Conservation (phyloP, 2,113 vertebrate genomes). For the Pitta sordida region DNA sequence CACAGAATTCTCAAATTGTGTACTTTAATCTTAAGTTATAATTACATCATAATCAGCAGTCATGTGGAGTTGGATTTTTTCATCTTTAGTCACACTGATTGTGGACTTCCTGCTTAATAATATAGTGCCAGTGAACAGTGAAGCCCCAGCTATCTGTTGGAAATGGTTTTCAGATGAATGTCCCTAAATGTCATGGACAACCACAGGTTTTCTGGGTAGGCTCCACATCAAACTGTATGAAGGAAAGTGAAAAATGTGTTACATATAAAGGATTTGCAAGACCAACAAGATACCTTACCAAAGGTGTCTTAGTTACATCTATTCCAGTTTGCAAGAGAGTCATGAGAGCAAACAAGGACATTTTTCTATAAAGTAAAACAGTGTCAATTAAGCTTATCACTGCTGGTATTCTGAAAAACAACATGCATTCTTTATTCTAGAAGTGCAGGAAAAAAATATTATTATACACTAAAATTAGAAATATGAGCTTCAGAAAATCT, state of each 20-base stretch:
- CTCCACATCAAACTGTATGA: neutral
- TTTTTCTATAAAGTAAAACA: neutral
- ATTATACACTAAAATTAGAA: neutral
- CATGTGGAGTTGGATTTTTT: neutral
- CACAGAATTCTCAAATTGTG: neutral
- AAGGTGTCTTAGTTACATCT: neutral
- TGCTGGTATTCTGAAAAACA: neutral
- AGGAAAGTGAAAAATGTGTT: neutral
- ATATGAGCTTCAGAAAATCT: neutral
- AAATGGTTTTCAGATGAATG: neutral
- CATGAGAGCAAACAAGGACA: neutral
- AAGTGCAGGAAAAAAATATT: neutral
- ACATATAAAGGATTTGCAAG: neutral
- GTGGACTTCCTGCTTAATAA: neutral
- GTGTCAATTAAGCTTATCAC: neutral
- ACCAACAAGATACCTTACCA: neutral
- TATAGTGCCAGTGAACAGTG: rapidly evolving
- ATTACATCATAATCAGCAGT: neutral
- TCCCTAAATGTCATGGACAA: neutral
- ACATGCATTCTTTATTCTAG: neutral
- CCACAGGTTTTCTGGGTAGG: neutral
- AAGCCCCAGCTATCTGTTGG: neutral
- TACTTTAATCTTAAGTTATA: neutral
- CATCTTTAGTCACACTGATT: neutral
- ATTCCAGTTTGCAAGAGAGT: neutral